These are phyloP conservation scores for Polylopha cassiicola DNA, from an alignment of 2,888 invertebrate genomes.

Conservation along the genomic window DNA sequence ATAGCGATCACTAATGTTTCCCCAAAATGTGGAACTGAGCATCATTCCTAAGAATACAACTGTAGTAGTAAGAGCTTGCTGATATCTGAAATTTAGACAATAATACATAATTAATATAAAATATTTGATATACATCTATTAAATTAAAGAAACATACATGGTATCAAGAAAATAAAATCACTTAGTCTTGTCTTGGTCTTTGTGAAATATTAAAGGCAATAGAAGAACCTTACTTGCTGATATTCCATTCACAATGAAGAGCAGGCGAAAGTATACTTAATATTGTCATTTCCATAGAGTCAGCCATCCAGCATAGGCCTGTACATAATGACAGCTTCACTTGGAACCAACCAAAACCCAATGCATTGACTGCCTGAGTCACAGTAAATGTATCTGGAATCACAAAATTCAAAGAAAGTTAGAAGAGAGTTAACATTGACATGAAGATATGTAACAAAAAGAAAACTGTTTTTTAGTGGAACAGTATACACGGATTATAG, in stretches of 20 bases:
- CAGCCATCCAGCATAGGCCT: slow-evolving; percentile 96
- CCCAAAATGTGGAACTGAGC: slow-evolving; percentile 97
- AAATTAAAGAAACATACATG: too few relatives aligned
- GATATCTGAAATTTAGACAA: slow-evolving; percentile 78
- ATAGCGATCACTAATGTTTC: slow-evolving; percentile 94
- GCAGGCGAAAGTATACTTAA: slow-evolving; percentile 95
- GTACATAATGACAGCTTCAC: slow-evolving; percentile 90
- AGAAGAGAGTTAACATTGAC: too few relatives aligned
- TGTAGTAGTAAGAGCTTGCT: slow-evolving; percentile 95
- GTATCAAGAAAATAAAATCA: too few relatives aligned
- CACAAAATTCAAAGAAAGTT: slow-evolving; percentile 13
- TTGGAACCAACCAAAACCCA: slow-evolving; percentile 94
- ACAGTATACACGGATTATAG: too few relatives aligned
- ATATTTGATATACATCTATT: too few relatives aligned
- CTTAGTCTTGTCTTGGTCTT: too few relatives aligned
- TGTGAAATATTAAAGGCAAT: not conserved
- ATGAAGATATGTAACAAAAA: too few relatives aligned
- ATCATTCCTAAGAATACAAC: slow-evolving; percentile 98
- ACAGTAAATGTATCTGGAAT: slow-evolving; percentile 89
- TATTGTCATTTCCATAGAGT: slow-evolving; percentile 99
- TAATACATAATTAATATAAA: too few relatives aligned
- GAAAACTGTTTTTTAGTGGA: too few relatives aligned
- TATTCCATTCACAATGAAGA: slow-evolving; percentile 95
- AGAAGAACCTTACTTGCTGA: slow-evolving; percentile 76
- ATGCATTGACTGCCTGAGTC: slow-evolving; percentile 89